phyloP scores from a whole-genome alignment of 2,888 invertebrate genomes.

The Cotesia congregata region DNA sequence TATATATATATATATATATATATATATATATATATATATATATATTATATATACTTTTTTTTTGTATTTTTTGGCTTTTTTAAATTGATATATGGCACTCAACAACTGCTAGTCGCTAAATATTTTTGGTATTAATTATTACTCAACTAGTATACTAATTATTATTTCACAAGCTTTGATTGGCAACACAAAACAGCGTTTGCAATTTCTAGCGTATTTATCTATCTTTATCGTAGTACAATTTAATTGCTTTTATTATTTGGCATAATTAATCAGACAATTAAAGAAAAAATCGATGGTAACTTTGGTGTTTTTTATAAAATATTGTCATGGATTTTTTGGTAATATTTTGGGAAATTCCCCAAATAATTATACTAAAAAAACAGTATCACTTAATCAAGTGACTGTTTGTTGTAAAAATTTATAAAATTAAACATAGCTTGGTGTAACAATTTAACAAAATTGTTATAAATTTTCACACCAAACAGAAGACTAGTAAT shows the following conservation, averaged over 20 bases:
- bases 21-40: no score
- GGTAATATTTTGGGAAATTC: constrained; percentile 8
- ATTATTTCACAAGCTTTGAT: constrained; percentile 35
- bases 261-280: constrained; percentile 2
- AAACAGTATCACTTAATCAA: not conserved
- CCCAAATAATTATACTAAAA: not conserved
- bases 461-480: no score
- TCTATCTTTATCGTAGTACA: not conserved
- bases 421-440: no score
- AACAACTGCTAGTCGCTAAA: constrained; percentile 44
- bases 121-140: constrained; percentile 34
- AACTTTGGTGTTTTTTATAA: constrained; percentile 45
- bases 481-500: no score
- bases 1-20: constrained; percentile 2
- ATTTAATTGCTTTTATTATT: not conserved
- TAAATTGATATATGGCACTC: constrained; percentile 35
- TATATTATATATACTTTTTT: constrained; percentile 5
- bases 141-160: constrained; percentile 34
- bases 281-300: not conserved
- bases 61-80: constrained; percentile 1
- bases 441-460: no score
- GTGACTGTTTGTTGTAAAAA: not conserved
- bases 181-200: not conserved
- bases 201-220: not conserved
- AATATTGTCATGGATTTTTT: constrained; percentile 55